phyloP scores from a whole-genome alignment of 2,888 invertebrate genomes.

The Amitus sp. region DNA sequence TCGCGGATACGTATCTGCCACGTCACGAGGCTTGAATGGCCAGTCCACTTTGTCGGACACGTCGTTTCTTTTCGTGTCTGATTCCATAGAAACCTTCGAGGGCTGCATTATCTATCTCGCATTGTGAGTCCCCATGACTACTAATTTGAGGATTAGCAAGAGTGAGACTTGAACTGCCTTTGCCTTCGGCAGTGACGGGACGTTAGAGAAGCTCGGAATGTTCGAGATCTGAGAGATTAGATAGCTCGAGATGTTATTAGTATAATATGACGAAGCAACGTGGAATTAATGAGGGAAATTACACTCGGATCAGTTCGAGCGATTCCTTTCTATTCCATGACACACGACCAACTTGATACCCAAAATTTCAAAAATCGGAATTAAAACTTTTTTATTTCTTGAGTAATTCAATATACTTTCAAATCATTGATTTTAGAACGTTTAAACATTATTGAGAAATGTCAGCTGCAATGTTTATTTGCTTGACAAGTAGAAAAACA shows the following conservation, averaged over 20 bases:
- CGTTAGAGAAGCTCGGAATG: constrained; percentile 28
- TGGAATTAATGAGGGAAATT: constrained; percentile 1
- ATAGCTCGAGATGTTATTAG: constrained; percentile 15
- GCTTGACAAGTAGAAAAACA: no score
- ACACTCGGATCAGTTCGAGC: not conserved
- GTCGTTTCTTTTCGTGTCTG: constrained; percentile 26
- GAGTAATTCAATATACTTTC: no score
- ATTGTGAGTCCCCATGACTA: constrained; percentile 53
- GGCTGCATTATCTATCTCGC: constrained; percentile 57
- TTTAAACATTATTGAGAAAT: no score
- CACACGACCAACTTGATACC: no score
- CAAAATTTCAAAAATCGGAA: no score
- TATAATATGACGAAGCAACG: constrained; percentile 1
- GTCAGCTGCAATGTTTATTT: no score
- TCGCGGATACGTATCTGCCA: constrained; percentile 55
- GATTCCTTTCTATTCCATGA: no score
- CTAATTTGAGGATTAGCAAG: constrained; percentile 60
- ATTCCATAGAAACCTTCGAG: constrained; percentile 22
- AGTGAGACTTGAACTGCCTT: constrained; percentile 51
- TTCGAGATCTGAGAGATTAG: constrained; percentile 28
- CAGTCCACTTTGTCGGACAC: constrained; percentile 19
- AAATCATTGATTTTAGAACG: no score
- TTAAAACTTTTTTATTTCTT: no score
- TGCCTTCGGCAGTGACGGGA: constrained; percentile 36
- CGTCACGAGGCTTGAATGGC: constrained; percentile 55